Evolutionary conservation across 1,140 invertebrate genomes (phyloP), one percentile per base, ranked within the genome.

Genomic region (Lepidurus arcticus): DNA sequence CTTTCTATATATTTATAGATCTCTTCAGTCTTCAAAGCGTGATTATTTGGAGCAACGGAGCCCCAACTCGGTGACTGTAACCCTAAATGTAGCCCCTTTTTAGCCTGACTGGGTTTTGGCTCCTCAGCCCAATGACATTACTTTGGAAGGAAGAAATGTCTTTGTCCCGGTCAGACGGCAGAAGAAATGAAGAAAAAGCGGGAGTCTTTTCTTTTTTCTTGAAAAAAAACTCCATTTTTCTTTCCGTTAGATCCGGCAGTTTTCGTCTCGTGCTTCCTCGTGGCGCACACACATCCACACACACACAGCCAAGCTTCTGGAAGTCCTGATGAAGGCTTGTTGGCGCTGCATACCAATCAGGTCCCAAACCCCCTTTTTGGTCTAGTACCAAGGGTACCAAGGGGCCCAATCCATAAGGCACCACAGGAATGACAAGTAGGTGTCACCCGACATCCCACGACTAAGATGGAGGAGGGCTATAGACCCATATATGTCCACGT

Each of bases 271-370:
- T 65, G 53, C 53, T 65, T n/a, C 53, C 53, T 65, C 53, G 21
- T 65, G 53, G 53, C 21, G 53, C 21, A 65, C 13, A 65, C 53
- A 21, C 16, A 65, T 13, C 16, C 21, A 21, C 21, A 65, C 13
- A 65, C 53, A 21, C 16, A 65, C 4, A 65, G n/a, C n/a, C 16
- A 13, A 65, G 53, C 21, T 65, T 21, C 53, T 65, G 53, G 53
- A 65, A 65, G 53, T 65, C 53, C 53, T 65, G 53, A 65, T 65
- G 53, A 65, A 65, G 53, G 53, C 53, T 65, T 65, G 53, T 65
- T 65, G 53, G 53, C 53, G 21, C 53, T 65, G 53, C 53, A 65
- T 65, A 65, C 53, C 53, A 65, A 65, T 65, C 53, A 65, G 53
- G 9, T 65, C 53, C 53, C 1, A 13, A 13, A 65, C 53, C 53